Conservation (phyloP, 2,797 vertebrate genomes). For the Glossophaga mutica region DNA sequence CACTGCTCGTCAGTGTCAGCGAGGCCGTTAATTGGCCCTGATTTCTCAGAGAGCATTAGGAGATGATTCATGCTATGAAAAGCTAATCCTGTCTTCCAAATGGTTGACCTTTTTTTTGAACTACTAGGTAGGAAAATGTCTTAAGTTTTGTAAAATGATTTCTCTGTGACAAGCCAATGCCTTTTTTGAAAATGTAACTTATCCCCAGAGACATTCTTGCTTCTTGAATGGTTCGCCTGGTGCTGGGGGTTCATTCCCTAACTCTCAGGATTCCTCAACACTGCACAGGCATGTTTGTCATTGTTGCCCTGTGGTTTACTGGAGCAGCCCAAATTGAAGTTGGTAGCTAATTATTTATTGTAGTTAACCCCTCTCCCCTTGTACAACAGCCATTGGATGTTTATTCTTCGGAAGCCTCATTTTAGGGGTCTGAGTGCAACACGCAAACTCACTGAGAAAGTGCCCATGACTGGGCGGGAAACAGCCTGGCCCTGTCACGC, state of each 20-base stretch:
- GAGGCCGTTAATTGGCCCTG: constrained; percentile 31
- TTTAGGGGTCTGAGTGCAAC: not conserved
- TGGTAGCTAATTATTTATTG: not conserved
- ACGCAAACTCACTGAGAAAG: not conserved
- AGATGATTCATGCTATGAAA: constrained; percentile 31
- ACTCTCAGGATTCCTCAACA: not conserved
- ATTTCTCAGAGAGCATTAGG: not conserved
- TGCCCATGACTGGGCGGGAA: fast-evolving
- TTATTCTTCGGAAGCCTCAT: not conserved
- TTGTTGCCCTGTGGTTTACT: not conserved
- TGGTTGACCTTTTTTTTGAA: not conserved
- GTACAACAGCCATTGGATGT: not conserved
- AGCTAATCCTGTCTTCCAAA: constrained; percentile 31
- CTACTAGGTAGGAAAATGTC: constrained; percentile 33
- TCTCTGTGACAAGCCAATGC: constrained; percentile 39
- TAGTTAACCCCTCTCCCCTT: not conserved
- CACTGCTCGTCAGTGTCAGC: not conserved
- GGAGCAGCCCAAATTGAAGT: not conserved
- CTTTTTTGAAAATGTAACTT: not conserved
- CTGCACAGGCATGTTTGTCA: not conserved
- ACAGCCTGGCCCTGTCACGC: fast-evolving
- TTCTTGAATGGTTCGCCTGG: not conserved
- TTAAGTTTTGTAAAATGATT: constrained; percentile 50
- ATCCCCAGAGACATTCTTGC: not conserved
- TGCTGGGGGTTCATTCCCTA: not conserved